These are phyloP conservation scores for Dioctria linearis DNA, from an alignment of 2,888 invertebrate species.

Conservation along the genomic window DNA sequence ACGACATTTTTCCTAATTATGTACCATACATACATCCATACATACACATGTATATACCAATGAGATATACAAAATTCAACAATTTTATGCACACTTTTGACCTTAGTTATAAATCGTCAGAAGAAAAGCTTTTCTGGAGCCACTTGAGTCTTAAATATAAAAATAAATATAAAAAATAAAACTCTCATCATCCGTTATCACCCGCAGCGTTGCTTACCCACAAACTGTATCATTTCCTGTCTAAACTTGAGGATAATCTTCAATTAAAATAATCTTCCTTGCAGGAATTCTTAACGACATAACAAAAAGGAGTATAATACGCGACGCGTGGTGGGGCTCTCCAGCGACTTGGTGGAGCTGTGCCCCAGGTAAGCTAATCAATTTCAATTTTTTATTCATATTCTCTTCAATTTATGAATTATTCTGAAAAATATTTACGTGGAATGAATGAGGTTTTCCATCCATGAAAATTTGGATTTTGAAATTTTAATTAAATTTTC, in stretches of 20 bases:
- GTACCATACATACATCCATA: background rate
- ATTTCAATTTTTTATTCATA: slow-evolving; percentile 18
- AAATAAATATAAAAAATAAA: slow-evolving; percentile 10
- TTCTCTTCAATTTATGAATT: slow-evolving; percentile 10
- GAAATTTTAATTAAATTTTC: too few relatives aligned
- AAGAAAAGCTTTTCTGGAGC: background rate
- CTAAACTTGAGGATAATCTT: slow-evolving; percentile 32
- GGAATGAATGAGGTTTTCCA: too few relatives aligned
- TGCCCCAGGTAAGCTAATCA: slow-evolving; percentile 19
- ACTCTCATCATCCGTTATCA: slow-evolving; percentile 21
- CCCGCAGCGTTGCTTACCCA: slow-evolving; percentile 22
- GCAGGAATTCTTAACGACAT: background rate
- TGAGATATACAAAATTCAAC: slow-evolving; percentile 1
- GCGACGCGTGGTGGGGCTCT: too few relatives aligned
- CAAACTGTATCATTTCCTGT: slow-evolving; percentile 35
- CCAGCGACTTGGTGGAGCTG: background rate
- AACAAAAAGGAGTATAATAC: background rate
- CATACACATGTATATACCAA: background rate
- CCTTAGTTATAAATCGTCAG: background rate
- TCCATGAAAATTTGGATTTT: too few relatives aligned
- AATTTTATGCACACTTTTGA: slow-evolving; percentile 25
- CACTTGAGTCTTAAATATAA: background rate
- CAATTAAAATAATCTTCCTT: slow-evolving; percentile 39
- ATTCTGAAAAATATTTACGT: slow-evolving; percentile 2
- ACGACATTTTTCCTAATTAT: slow-evolving; percentile 41